These are phyloP conservation scores for Xylocampa areola DNA, from an alignment of 2,888 invertebrate species.

Conservation along the genomic window DNA sequence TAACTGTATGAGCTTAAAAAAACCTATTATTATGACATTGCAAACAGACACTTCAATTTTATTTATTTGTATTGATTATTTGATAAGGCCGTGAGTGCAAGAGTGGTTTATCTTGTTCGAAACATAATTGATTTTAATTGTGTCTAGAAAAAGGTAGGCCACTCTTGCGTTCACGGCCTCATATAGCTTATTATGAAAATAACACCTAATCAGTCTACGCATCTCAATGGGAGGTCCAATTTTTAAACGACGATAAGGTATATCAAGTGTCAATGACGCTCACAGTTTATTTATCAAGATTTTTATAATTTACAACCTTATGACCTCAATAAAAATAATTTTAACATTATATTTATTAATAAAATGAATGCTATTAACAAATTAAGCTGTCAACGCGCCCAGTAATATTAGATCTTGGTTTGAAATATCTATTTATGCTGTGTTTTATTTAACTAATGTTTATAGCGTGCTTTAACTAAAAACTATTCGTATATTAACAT, in stretches of 20 bases:
- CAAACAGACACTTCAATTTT: too few relatives aligned
- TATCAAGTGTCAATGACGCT: constrained; percentile 24
- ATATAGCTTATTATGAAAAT: too few relatives aligned
- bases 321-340: constrained; percentile 32
- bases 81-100: too few relatives aligned
- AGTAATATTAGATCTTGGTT: background rate
- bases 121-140: too few relatives aligned
- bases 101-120: too few relatives aligned
- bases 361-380: constrained; percentile 17
- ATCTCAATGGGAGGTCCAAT: too few relatives aligned
- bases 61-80: too few relatives aligned
- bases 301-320: constrained; percentile 15
- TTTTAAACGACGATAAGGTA: constrained; percentile 2
- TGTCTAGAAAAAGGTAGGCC: too few relatives aligned
- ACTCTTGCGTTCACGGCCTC: too few relatives aligned
- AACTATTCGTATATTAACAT: constrained; percentile 59
- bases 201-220: too few relatives aligned
- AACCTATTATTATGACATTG: too few relatives aligned
- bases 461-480: constrained; percentile 45
- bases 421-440: constrained; percentile 22
- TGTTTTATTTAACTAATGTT: constrained; percentile 27
- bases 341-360: constrained; percentile 14
- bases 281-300: constrained; percentile 18
- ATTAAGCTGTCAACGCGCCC: constrained; percentile 31
- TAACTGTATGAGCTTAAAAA: too few relatives aligned